Evolutionary conservation across 1,140 invertebrate species (phyloP).

Genomic region (Drosophila eugracilis): DNA sequence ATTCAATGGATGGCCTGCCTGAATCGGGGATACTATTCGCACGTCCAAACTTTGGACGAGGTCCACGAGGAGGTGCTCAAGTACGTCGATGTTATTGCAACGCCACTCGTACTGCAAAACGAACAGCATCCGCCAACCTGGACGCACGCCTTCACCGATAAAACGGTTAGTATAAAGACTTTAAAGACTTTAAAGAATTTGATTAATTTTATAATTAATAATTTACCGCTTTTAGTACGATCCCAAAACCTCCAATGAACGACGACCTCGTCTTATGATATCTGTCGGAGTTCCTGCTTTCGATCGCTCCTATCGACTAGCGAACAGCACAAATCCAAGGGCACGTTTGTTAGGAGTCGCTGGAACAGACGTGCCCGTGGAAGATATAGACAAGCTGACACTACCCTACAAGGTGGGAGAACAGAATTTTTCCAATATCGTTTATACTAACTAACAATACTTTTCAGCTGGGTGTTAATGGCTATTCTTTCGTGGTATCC

Average conservation of each 20-base stretch:
- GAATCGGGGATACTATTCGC: slow-evolving; percentile 97
- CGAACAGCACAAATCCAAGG: slow-evolving; percentile 87
- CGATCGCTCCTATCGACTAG: slow-evolving; percentile 88
- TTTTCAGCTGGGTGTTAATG: slow-evolving; percentile 95
- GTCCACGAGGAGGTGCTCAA: slow-evolving; percentile 96
- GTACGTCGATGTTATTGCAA: slow-evolving; percentile 95
- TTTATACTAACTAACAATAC: neutral
- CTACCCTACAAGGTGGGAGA: slow-evolving; percentile 90
- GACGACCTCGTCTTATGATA: slow-evolving; percentile 89
- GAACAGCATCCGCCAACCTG: slow-evolving; percentile 92
- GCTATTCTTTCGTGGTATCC: slow-evolving; percentile 97
- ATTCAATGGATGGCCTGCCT: slow-evolving; percentile 98
- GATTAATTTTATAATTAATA: neutral
- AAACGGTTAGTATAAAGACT: slow-evolving; percentile 91
- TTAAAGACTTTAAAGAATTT: too few species aligned
- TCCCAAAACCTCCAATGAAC: slow-evolving; percentile 85
- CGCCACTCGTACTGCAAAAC: slow-evolving; percentile 92
- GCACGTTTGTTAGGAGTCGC: slow-evolving; percentile 95
- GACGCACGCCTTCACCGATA: slow-evolving; percentile 95
- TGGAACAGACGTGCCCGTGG: slow-evolving; percentile 96
- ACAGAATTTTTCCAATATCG: rapidly evolving
- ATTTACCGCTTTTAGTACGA: slow-evolving; percentile 62
- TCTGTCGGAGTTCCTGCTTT: slow-evolving; percentile 95
- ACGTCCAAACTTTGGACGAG: slow-evolving; percentile 96
- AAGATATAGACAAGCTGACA: slow-evolving; percentile 94